Percentiles rank a stretch among this genome's conserved stretches.
These are phyloP conservation scores for Erebia epiphron DNA, from an alignment of 2,888 invertebrate genomes.

Conservation along the genomic window DNA sequence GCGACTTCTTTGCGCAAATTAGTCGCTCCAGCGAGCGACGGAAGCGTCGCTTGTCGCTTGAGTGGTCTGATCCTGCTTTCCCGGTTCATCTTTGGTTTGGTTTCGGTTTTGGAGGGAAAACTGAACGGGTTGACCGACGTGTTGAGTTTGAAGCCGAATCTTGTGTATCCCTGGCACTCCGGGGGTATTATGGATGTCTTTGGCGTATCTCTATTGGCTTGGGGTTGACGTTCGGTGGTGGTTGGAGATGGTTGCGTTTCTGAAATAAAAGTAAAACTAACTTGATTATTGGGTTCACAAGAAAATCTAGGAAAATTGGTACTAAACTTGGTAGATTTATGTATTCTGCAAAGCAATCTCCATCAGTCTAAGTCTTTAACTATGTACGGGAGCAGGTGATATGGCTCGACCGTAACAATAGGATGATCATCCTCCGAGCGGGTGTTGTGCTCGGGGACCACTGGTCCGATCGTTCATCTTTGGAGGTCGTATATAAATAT, in stretches of 20 bases:
- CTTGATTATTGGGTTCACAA: too few relatives aligned
- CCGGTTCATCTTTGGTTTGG: conserved; percentile 42
- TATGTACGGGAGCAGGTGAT: too few relatives aligned
- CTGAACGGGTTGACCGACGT: conserved; percentile 69
- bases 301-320: too few relatives aligned
- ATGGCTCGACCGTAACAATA: too few relatives aligned
- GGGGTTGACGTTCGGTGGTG: conserved; percentile 36
- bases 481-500: too few relatives aligned
- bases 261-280: conserved; percentile 35
- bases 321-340: too few relatives aligned
- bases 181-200: conserved; percentile 49
- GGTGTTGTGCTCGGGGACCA: too few relatives aligned
- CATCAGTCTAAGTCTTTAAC: too few relatives aligned
- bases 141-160: conserved; percentile 78
- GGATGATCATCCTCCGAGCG: too few relatives aligned
- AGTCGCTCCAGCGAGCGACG: conserved; percentile 54
- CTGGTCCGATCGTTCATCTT: too few relatives aligned
- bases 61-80: conserved; percentile 19
- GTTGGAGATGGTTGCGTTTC: conserved; percentile 42
- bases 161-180: conserved; percentile 63
- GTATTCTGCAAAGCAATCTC: too few relatives aligned
- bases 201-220: conserved; percentile 50
- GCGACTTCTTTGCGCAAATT: conserved; percentile 57
- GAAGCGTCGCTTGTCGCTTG: conserved; percentile 47
- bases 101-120: conserved; percentile 51